Evolutionary conservation across 2,797 vertebrate genomes (phyloP).

Genomic region (Pteronotus mesoamericanus): DNA sequence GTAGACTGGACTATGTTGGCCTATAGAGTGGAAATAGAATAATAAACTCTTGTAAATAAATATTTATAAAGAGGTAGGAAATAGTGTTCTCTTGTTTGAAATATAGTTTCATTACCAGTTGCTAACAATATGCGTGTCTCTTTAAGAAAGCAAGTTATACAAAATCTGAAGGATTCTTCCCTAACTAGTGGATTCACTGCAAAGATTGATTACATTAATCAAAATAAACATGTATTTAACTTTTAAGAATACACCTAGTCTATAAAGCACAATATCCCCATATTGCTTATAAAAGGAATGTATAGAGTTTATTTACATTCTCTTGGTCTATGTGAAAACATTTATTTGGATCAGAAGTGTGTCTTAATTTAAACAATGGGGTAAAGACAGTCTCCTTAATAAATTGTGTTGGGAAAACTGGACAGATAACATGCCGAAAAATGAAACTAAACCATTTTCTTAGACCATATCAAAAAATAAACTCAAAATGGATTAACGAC

Average conservation of each 20-base stretch:
- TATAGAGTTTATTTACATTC: slow-evolving; percentile 4
- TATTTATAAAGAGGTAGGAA: slow-evolving; percentile 8
- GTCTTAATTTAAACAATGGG: not conserved
- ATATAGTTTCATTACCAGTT: not conserved
- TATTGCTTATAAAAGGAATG: slow-evolving; percentile 1
- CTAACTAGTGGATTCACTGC: not conserved
- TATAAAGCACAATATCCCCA: not conserved
- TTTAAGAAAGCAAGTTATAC: slow-evolving; percentile 2
- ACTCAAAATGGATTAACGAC: not conserved
- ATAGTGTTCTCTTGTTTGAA: slow-evolving; percentile 13
- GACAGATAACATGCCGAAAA: not conserved
- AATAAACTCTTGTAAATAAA: slow-evolving; percentile 17
- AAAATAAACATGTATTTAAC: not conserved
- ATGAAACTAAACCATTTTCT: not conserved
- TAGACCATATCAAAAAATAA: not conserved
- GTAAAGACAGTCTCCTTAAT: not conserved
- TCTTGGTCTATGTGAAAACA: not conserved
- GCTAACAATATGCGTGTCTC: not conserved
- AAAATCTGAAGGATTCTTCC: slow-evolving; percentile 14
- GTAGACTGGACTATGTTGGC: not conserved
- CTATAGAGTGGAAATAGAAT: not conserved
- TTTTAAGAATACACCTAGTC: not conserved
- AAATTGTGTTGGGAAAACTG: not conserved
- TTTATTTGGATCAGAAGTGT: slow-evolving; percentile 25
- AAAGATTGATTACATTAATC: slow-evolving; percentile 5